Conservation (phyloP, 1,140 invertebrate species). For the Drosophila santomea region DNA sequence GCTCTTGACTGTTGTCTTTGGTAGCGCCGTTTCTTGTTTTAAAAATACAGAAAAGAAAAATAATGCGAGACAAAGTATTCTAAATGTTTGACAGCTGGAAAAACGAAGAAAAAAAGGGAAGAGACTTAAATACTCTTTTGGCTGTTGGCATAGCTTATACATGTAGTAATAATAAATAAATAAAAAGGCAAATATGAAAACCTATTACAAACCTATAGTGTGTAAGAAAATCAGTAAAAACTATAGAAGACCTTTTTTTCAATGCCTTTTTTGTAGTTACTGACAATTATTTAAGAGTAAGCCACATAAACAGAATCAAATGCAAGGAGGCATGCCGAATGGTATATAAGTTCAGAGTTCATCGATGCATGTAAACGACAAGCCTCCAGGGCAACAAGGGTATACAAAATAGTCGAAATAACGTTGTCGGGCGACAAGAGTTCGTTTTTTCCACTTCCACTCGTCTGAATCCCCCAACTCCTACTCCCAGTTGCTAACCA, state of each 20-base stretch:
- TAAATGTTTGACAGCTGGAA: slow-evolving; percentile 61
- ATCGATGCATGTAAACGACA: slow-evolving; percentile 1
- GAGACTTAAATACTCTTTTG: background rate
- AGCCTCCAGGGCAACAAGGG: slow-evolving; percentile 8
- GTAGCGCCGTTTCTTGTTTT: slow-evolving; percentile 48
- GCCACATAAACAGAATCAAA: background rate
- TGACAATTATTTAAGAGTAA: background rate
- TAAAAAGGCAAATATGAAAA: background rate
- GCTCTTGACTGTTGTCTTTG: slow-evolving; percentile 29
- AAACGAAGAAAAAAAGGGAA: slow-evolving; percentile 14
- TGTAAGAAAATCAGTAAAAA: too few relatives aligned
- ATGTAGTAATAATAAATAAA: background rate
- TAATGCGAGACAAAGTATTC: slow-evolving; percentile 26
- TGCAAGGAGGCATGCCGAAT: slow-evolving; percentile 1
- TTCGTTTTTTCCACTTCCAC: slow-evolving; percentile 21
- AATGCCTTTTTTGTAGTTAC: background rate
- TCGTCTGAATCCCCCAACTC: slow-evolving; percentile 15
- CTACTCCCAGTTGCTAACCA: slow-evolving; percentile 29
- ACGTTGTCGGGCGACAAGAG: slow-evolving; percentile 47
- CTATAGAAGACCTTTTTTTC: background rate
- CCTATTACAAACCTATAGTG: background rate
- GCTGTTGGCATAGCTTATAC: background rate
- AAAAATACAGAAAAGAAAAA: slow-evolving; percentile 36
- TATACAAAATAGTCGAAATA: slow-evolving; percentile 43
- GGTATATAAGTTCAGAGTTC: background rate